These are phyloP conservation scores for Hylia prasina DNA, from an alignment of 2,113 vertebrate genomes.

Conservation along the genomic window DNA sequence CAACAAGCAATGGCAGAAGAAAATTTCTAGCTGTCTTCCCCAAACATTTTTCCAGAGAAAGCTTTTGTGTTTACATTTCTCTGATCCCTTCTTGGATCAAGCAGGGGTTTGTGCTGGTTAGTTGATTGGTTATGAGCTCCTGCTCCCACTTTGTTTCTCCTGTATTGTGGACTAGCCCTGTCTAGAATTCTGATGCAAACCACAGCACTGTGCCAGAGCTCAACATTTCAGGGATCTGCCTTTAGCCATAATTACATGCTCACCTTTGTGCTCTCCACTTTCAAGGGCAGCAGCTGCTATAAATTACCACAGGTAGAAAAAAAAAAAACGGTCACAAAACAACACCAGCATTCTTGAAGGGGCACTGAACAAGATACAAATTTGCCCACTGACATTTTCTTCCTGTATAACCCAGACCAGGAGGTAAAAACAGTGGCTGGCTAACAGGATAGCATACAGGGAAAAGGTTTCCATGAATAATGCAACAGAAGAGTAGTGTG, in stretches of 20 bases:
- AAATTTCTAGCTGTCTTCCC: neutral
- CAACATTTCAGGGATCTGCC: neutral
- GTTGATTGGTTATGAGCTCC: neutral
- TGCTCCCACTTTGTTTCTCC: neutral
- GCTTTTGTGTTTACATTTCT: neutral
- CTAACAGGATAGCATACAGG: slow-evolving; percentile 34
- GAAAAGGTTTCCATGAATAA: slow-evolving; percentile 63
- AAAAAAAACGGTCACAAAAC: neutral
- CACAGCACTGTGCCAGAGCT: neutral
- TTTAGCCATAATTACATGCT: slow-evolving; percentile 11
- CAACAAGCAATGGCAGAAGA: neutral
- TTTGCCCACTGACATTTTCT: slow-evolving; percentile 27
- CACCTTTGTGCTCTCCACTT: slow-evolving; percentile 27
- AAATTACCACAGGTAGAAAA: slow-evolving; percentile 33
- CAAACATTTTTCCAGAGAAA: neutral
- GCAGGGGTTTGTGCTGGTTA: neutral
- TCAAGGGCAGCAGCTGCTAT: neutral
- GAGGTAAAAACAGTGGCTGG: slow-evolving; percentile 33
- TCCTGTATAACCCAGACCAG: slow-evolving; percentile 9
- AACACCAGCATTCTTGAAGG: slow-evolving; percentile 13
- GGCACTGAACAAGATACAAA: neutral
- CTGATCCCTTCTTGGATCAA: neutral
- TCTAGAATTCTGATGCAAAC: neutral
- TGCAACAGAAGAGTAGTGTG: slow-evolving; percentile 32
- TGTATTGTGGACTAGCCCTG: neutral